Percentiles rank a stretch among this genome's conserved stretches.
Conservation (phyloP, 23 tunicate species). For the Pegea sp. region DNA sequence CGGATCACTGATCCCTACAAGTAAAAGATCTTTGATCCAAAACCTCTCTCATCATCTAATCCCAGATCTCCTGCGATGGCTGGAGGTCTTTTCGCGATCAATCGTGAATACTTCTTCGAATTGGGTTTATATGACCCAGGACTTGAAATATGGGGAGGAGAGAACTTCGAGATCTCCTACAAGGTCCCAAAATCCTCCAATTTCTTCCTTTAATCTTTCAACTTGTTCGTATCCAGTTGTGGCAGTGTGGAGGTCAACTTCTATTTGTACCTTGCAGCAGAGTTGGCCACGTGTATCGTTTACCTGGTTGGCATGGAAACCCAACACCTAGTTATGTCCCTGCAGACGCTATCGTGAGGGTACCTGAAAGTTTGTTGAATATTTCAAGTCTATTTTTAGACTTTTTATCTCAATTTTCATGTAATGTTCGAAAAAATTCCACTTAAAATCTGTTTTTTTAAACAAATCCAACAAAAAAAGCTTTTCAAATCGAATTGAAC, state of each 20-base stretch:
- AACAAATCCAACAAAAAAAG: no score
- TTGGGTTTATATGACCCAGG: conserved; percentile 85
- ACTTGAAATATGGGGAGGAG: conserved; percentile 98
- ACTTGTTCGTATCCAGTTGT: no score
- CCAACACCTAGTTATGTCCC: conserved; percentile 88
- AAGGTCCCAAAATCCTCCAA: conserved; percentile 18
- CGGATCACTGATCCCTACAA: conserved; percentile 75
- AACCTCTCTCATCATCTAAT: no score
- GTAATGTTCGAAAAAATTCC: no score
- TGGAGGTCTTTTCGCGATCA: conserved; percentile 94
- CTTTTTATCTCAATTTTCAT: no score
- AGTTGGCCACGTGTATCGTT: conserved; percentile 88
- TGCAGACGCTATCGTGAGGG: conserved; percentile 49
- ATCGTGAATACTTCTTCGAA: conserved; percentile 71
- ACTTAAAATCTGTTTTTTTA: no score
- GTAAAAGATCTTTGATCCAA: no score
- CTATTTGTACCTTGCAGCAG: conserved; percentile 95
- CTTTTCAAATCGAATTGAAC: no score
- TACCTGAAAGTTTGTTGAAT: conserved; percentile 2
- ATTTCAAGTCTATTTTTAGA: not conserved
- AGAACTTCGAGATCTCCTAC: conserved; percentile 93
- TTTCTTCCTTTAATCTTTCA: no score
- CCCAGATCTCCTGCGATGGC: conserved; percentile 98
- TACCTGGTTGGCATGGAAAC: conserved; percentile 97
- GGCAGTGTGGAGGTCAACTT: conserved; percentile 99